phyloP scores from a whole-genome alignment of 2,113 vertebrate species.

The Malurus melanocephalus region DNA sequence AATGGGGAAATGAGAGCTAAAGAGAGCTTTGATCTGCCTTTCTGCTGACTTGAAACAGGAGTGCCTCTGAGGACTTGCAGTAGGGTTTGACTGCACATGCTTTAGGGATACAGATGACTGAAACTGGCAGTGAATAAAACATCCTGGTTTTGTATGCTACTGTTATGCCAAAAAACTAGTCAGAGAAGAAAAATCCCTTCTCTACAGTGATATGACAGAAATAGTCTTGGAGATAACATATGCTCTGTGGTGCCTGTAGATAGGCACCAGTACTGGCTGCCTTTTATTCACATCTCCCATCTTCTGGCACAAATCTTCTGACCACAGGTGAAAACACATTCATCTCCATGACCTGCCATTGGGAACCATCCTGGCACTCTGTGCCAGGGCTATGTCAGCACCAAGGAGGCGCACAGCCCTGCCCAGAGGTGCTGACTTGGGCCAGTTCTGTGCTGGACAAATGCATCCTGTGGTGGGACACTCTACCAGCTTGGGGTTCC shows the following conservation, averaged over 20 bases:
- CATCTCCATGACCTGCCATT: accelerated
- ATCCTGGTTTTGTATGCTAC: background rate
- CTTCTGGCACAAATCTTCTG: background rate
- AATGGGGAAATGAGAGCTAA: background rate
- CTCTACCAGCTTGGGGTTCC: accelerated
- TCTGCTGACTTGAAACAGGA: background rate
- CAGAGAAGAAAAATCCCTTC: background rate
- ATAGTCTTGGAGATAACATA: accelerated
- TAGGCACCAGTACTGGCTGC: background rate
- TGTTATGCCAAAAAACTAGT: background rate
- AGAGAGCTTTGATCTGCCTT: background rate
- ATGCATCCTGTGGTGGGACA: background rate
- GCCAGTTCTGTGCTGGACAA: background rate
- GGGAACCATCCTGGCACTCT: background rate
- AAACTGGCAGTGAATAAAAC: background rate
- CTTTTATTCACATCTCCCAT: background rate
- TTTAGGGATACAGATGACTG: background rate
- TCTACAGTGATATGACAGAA: background rate
- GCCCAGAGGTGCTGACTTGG: background rate
- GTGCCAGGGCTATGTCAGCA: background rate
- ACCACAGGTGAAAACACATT: background rate
- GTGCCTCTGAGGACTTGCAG: background rate
- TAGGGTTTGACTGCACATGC: background rate
- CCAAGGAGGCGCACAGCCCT: background rate
- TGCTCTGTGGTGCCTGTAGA: background rate